Conservation (phyloP, 2,888 invertebrate species). For the Trisateles emortualis region DNA sequence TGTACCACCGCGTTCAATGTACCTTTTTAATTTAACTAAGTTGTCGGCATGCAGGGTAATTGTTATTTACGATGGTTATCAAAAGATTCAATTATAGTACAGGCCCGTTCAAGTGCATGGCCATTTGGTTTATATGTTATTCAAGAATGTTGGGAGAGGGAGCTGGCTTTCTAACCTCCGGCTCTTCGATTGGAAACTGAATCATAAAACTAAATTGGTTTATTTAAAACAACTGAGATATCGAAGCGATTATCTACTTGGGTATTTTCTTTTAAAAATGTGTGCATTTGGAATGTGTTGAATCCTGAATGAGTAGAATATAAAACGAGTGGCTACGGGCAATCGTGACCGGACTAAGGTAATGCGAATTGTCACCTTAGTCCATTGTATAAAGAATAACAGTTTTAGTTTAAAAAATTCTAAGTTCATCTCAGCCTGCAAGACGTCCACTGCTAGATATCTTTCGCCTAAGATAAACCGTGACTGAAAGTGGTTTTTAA, state of each 20-base stretch:
- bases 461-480: too few relatives aligned
- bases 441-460: too few relatives aligned
- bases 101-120: conserved; percentile 54
- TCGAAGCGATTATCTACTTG: not conserved
- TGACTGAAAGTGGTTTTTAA: too few relatives aligned
- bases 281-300: not conserved
- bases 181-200: not conserved
- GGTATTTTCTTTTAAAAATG: not conserved
- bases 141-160: conserved; percentile 39
- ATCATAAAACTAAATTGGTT: conserved; percentile 22
- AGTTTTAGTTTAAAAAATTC: too few relatives aligned
- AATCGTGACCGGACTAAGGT: too few relatives aligned
- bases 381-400: too few relatives aligned
- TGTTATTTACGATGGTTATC: conserved; percentile 52
- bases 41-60: conserved; percentile 29
- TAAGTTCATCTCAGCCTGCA: too few relatives aligned
- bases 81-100: conserved; percentile 55
- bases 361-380: too few relatives aligned
- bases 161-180: conserved; percentile 27
- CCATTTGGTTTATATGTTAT: conserved; percentile 58
- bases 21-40: conserved; percentile 21
- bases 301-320: not conserved
- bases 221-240: not conserved
- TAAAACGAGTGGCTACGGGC: too few relatives aligned
- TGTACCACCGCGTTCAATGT: conserved; percentile 7